phyloP scores from a whole-genome alignment of 2,888 invertebrate species.

The Eupsilia transversa region DNA sequence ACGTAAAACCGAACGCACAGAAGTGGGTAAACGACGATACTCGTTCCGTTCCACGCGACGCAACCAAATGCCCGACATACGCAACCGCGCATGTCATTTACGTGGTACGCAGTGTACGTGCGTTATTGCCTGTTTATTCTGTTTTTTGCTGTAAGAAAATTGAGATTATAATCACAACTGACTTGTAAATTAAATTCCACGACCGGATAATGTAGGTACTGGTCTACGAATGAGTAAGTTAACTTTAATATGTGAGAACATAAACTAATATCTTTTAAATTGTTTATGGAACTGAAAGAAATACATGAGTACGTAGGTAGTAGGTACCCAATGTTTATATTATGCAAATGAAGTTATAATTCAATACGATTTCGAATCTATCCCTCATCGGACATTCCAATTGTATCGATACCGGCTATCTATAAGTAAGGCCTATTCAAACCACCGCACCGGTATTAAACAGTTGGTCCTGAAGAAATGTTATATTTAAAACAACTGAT shows the following conservation, averaged over 20 bases:
- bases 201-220: conserved; percentile 21
- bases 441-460: too few relatives aligned
- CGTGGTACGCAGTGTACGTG: conserved; percentile 47
- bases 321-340: background rate
- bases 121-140: conserved; percentile 41
- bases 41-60: conserved; percentile 72
- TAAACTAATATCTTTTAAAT: conserved; percentile 18
- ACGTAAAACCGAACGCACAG: conserved; percentile 70
- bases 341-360: background rate
- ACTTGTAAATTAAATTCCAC: conserved; percentile 46
- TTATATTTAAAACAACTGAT: too few relatives aligned
- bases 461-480: too few relatives aligned
- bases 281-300: background rate
- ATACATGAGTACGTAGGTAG: background rate
- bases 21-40: conserved; percentile 58
- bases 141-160: conserved; percentile 34
- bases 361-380: background rate
- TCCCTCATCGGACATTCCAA: conserved; percentile 15
- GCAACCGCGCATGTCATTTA: conserved; percentile 69
- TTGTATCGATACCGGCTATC: background rate
- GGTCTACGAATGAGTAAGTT: background rate
- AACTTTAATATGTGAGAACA: background rate
- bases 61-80: conserved; percentile 70
- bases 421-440: too few relatives aligned
- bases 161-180: conserved; percentile 38